phyloP scores from a whole-genome alignment of 2,113 vertebrate species.

The Pavo muticus region DNA sequence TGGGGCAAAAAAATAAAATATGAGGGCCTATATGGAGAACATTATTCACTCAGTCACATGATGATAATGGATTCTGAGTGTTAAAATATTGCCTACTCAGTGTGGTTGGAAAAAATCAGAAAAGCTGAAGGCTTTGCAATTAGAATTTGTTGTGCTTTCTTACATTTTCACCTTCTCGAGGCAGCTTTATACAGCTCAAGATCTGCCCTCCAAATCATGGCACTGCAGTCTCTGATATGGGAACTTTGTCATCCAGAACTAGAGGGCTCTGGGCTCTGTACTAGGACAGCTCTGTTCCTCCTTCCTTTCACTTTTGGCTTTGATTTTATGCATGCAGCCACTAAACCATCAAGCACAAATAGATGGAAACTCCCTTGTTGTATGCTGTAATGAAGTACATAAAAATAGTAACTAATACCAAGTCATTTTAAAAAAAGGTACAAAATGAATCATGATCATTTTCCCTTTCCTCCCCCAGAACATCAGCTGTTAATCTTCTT shows the following conservation, averaged over 20 bases:
- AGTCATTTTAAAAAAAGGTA: neutral
- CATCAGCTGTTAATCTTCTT: slow-evolving; percentile 26
- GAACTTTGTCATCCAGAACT: neutral
- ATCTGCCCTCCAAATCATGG: neutral
- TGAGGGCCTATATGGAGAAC: neutral
- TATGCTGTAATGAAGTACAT: neutral
- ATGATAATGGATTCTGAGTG: neutral
- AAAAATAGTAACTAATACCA: slow-evolving; percentile 33
- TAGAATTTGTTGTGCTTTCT: neutral
- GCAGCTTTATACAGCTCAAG: neutral
- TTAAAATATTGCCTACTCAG: neutral
- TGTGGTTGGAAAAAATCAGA: neutral
- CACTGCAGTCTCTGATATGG: neutral
- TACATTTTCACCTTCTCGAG: neutral
- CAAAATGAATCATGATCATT: neutral
- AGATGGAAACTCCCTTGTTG: neutral
- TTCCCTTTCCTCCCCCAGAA: neutral
- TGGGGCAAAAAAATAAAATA: neutral
- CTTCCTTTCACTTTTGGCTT: neutral
- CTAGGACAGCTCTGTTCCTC: neutral
- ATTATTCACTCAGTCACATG: neutral
- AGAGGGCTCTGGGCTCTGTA: neutral
- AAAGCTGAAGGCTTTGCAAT: neutral
- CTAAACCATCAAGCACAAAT: neutral
- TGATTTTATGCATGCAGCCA: neutral